Evolutionary conservation across 2,113 vertebrate genomes (phyloP).

Genomic region (Sialia sialis): DNA sequence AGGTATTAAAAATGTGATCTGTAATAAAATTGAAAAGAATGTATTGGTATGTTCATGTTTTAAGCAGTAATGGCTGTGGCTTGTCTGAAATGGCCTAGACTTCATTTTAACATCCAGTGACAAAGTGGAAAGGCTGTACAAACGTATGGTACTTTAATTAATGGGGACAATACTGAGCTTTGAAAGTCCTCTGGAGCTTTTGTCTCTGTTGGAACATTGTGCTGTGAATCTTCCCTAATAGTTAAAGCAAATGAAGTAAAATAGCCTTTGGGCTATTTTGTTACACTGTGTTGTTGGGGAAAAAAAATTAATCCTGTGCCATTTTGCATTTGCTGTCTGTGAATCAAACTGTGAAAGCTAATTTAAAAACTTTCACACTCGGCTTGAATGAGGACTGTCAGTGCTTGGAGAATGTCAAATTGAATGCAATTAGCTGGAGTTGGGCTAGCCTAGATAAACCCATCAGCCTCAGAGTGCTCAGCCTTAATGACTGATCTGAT

Average conservation of each 20-base stretch:
- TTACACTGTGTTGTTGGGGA: slow-evolving; percentile 23
- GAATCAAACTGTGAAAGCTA: slow-evolving; percentile 81
- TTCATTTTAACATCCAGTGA: slow-evolving; percentile 24
- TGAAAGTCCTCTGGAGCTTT: slow-evolving; percentile 53
- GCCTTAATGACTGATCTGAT: slow-evolving; percentile 36
- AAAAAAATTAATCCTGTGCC: slow-evolving; percentile 72
- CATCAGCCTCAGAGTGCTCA: slow-evolving; percentile 49
- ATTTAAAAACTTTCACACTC: slow-evolving; percentile 81
- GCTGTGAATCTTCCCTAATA: slow-evolving; percentile 60
- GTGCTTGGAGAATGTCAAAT: slow-evolving; percentile 71
- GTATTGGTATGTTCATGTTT: not conserved
- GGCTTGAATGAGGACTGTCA: slow-evolving; percentile 76
- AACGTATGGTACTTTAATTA: slow-evolving; percentile 35
- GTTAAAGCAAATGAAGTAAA: slow-evolving; percentile 69
- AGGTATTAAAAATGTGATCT: not conserved
- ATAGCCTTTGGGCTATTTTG: slow-evolving; percentile 74
- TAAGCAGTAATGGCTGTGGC: not conserved
- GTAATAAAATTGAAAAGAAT: not conserved
- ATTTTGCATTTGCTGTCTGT: slow-evolving; percentile 76
- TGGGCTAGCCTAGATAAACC: slow-evolving; percentile 50
- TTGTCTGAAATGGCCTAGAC: not conserved
- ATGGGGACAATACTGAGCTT: slow-evolving; percentile 45
- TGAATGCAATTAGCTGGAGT: slow-evolving; percentile 66
- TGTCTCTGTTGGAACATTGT: slow-evolving; percentile 37
- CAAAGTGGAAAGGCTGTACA: slow-evolving; percentile 23